Base-by-base conservation (phyloP, 1,140 invertebrate genomes). In the Aplysia californica region DNA sequence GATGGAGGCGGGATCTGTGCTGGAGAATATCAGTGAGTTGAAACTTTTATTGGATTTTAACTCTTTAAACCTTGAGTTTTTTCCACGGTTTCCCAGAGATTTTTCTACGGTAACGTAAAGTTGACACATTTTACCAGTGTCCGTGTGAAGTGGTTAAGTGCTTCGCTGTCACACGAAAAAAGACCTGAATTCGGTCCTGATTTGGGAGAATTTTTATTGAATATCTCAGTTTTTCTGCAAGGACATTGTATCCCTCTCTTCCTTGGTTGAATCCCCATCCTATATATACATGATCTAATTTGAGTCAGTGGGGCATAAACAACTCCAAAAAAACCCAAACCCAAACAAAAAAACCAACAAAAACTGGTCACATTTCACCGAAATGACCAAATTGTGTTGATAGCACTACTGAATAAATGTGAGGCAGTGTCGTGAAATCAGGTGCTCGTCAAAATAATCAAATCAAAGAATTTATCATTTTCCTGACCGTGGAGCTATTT, bases 1-100 rank as follows among this genome's bases (percentile, higher is more conserved):
- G 23, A 79, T 38, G 29, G 56, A 78, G 55, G 85, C 84, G 29
- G 87, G 86, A 29, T 75, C 84, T 58, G 50, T 58, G 29, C 44
- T 87, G 2, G 41, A 83, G 18, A 79, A 78, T 20, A 50, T 50
- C n/a, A 50, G 10, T 15, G 44, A 50, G 44, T 15, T 50, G 44
- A n/a, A 50, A 50, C 44, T 50, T 15, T 10, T 50, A 50, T 50
- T n/a, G 44, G 10, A n/a, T 50, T 50, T 15, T 10, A 50, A 15
- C 44, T 50, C 10, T 15, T 50, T n/a, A 15, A 50, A n/a, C 10
- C 44, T 50, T 50, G n/a, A 50, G n/a, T 50, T 50, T 50, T n/a
- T 15, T 50, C 44, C 10, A n/a, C n/a, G 44, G n/a, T 50, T 50
- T 50, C 44, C 10, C 10, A 50, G 44, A 50, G n/a, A 50, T 15